Base-by-base conservation (phyloP, 2,797 vertebrate species). In the Xerus rutilus region DNA sequence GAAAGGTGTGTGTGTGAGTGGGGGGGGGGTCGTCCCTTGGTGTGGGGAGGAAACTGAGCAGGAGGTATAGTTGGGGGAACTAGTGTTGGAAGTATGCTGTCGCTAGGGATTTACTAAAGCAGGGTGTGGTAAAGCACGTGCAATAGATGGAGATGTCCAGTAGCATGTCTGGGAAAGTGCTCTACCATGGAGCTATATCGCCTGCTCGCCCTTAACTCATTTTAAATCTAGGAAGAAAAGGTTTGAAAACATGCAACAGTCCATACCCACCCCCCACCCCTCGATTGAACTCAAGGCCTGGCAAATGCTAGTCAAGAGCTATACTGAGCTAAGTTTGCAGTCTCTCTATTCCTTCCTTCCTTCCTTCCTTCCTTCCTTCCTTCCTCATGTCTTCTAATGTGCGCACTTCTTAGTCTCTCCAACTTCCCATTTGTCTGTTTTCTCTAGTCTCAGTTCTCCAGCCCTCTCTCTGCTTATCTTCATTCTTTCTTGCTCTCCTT, bases 171-270 rank as follows among this genome's bases (percentile, higher is more conserved):
- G 13, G 64, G 64, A 32, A 64, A 64, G 62, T 64, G 62, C 28
- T 64, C 62, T 64, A 11, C 28, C 62, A 30, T 28, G 5, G 25
- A 64, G 62, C 62, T 64, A 14, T 5, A 64, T 3, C 62, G 28
- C 62, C 62, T 49, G 62, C 49, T 85, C 72, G 6, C 15, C 45
- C 45, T 39, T 3, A 12, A 54, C 25, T 43, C n/a, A 30, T 85
- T 81, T 79, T 35, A 87, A 84, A 59, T 69, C 47, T 18, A 17
- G 43, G 45, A 70, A 78, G 43, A 49, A 62, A 85, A 90, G 49
- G 28, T 62, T 69, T 69, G 65, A 35, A 91, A 82, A 79, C 7
- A 76, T 79, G 49, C 67, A 54, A 79, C 35, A 39, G 39, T 39
- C 39, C 39, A 39, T 39, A 39, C 39, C 39, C 39, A 39, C 39